Base-by-base conservation (phyloP, 1,140 invertebrate species). In the Polypedilum vanderplanki region DNA sequence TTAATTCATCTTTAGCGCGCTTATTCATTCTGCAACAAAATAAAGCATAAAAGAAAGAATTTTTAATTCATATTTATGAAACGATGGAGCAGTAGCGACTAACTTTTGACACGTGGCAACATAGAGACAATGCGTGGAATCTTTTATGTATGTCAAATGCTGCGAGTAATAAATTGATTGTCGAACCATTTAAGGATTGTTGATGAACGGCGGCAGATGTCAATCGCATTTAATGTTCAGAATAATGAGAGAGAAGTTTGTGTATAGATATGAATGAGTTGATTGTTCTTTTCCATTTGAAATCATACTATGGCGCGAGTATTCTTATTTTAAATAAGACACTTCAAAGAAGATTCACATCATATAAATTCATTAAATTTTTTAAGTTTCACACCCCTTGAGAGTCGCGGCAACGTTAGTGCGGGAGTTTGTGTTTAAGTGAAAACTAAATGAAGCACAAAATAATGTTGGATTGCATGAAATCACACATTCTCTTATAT, bases 131-230 rank as follows among this genome's bases (percentile, higher is more conserved):
- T n/a, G 46, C 12, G 46, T 57, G 46, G 9, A 57, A 57, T 57
- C n/a, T 57, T n/a, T 57, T 12, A 57, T 57, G 46, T 57, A 57
- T n/a, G 46, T 57, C 12, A 15, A 15, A 57, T 57, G 46, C n/a
- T n/a, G 46, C 4, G 46, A n/a, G n/a, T 57, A 57, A 57, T 57
- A 57, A 57, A 57, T 57, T 57, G 46, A 57, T 57, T 57, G 46
- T 57, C 46, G 10, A 57, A 4, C 46, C 46, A 57, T 57, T 57
- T 57, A 57, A 9, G 46, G 46, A 57, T n/a, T 57, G 15, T 15
- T 12, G 15, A 46, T 5, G 40, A 41, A 41, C 40, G 41, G 46
- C 46, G 10, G 46, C 46, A 57, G 46, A 57, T 57, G 46, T n/a
- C 46, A 57, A 57, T 57, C 46, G 46, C 46, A n/a, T n/a, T 57